Evolutionary conservation across 2,797 vertebrate genomes (phyloP), one percentile per base, ranked within the genome.

Genomic region (Octomys mimax): DNA sequence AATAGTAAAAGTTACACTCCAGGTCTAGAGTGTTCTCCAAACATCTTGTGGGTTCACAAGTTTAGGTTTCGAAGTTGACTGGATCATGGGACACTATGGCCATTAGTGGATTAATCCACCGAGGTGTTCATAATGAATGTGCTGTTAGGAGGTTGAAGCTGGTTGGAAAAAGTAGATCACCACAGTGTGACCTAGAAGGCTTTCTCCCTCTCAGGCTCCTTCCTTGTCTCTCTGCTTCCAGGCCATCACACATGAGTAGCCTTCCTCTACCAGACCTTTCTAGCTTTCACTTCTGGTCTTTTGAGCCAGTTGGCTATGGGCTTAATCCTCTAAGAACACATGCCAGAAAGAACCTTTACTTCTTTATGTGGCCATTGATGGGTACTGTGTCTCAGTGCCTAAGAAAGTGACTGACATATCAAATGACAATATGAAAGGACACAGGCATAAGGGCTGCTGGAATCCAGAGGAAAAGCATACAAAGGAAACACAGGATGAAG

Each of bases 361-460:
- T 77, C 73, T 49, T 46, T 39, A 36, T 49, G 26, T 8, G 16
- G 26, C 26, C 3, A 14, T 31, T 31, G 14, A 31, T 49, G 13
- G 36, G 42, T 13, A 31, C 16, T 49, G 26, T 75, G 24, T 31
- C 26, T 77, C 26, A 31, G 39, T 49, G 42, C 13, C 26, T 49
- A 49, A 49, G 46, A 77, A 49, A 77, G 42, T 77, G 73, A 49
- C 73, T 49, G 49, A 26, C 24, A 49, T 13, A 61, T 2, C 26
- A 3, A 13, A 10, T 1, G 1, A 19, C 11, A n/a, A 1, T 9
- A 61, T 54, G 8, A 28, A 66, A 33, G 18, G 2, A 0, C 46
- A 66, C 18, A 66, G 49, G 24, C 22, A 33, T 12, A 92, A 81
- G 39, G 66, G 24, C 57, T 59, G 12, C 10, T 80, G 68, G 28